Base-by-base conservation (phyloP, 2,113 vertebrate genomes). In the Mixornis gularis region DNA sequence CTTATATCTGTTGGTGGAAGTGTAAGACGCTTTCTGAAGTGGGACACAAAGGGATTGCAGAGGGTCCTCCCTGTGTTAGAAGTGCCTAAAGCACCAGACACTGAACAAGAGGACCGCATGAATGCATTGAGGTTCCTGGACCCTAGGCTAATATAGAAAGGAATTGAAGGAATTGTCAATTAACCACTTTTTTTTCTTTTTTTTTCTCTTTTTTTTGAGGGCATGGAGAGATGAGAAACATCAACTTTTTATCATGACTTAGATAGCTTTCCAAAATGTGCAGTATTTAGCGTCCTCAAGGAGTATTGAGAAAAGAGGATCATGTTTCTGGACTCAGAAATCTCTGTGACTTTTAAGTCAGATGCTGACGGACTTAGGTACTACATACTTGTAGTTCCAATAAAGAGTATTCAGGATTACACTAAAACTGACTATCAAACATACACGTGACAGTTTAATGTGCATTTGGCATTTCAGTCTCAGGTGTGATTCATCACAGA, bases 201-300 rank as follows among this genome's bases (percentile, higher is more conserved):
- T 1, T 21, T 34, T 19, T 27, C 3, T 40, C 26, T 22, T 43
- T 44, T 12, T 46, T n/a, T 69, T 32, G 2, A 4, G 13, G 7
- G 1, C 0, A 2, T 52, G 6, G 12, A 52, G 7, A 46, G 14
- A 27, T n/a, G 12, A 17, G 36, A 51, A 79, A 44, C 5, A 4
- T 56, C 20, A 25, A 7, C 3, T 1, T 76, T 43, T 66, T 21
- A 30, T 41, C 27, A 17, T 60, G 1, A 56, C 17, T 52, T 55
- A 59, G 10, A 34, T 17, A 34, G 8, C 26, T 70, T 66, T 92
- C 48, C 15, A 71, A 56, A 76, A 27, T 20, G 17, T 38, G 7
- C 30, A 66, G 19, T 16, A 70, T 30, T 18, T 43, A 66, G 4
- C 6, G 84, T 49, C 13, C 10, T 63, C 17, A 58, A 63, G 16